These are phyloP conservation scores for Eupithecia subumbrata DNA, from an alignment of 2,888 invertebrate genomes.

Conservation along the genomic window DNA sequence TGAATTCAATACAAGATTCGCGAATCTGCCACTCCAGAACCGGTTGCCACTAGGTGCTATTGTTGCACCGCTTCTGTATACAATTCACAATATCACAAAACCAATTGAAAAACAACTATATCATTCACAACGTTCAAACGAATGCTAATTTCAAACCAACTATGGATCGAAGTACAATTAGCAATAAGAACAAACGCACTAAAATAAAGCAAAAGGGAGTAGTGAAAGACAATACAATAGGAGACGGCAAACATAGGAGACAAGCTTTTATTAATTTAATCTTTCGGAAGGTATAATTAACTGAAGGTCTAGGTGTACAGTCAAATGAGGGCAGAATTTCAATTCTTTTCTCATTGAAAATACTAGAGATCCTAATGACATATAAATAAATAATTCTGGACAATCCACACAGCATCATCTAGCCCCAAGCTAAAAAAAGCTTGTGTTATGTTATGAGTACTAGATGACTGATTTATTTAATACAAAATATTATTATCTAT, in stretches of 20 bases:
- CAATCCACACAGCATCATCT: too few species aligned
- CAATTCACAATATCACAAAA: slow-evolving; percentile 30
- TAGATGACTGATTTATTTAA: too few species aligned
- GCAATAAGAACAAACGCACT: slow-evolving; percentile 44
- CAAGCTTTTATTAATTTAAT: slow-evolving; percentile 52
- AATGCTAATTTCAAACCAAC: slow-evolving; percentile 44
- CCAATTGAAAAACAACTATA: slow-evolving; percentile 37
- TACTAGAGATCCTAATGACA: background rate
- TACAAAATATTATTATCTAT: too few species aligned
- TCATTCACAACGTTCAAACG: slow-evolving; percentile 42
- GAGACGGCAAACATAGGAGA: slow-evolving; percentile 37
- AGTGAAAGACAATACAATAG: slow-evolving; percentile 47
- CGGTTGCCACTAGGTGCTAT: slow-evolving; percentile 28
- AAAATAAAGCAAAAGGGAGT: slow-evolving; percentile 51
- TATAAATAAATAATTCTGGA: too few species aligned
- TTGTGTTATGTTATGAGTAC: too few species aligned
- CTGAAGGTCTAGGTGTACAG: slow-evolving; percentile 16
- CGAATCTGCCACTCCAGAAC: slow-evolving; percentile 20
- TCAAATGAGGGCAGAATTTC: background rate
- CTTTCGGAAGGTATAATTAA: slow-evolving; percentile 52
- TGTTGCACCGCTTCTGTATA: slow-evolving; percentile 24
- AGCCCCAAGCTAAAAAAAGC: too few species aligned
- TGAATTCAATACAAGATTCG: background rate
- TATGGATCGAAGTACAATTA: slow-evolving; percentile 46
- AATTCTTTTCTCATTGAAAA: background rate